These are phyloP conservation scores for Choloepus didactylus DNA, from an alignment of 2,797 vertebrate genomes.

Conservation along the genomic window DNA sequence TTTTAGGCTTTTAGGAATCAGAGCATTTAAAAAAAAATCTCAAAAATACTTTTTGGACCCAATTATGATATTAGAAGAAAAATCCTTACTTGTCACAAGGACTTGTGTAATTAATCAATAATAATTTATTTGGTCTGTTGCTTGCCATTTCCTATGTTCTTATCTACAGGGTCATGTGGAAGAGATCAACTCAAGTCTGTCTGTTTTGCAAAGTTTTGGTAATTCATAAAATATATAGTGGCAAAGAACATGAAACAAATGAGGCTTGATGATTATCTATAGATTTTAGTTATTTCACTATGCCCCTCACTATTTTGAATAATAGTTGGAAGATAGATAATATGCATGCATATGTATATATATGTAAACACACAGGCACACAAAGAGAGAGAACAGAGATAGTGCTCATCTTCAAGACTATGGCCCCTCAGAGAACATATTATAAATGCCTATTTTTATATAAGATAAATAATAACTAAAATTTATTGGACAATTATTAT, in stretches of 20 bases:
- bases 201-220: conserved; percentile 3
- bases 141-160: not conserved
- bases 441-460: not conserved
- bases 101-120: not conserved
- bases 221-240: conserved; percentile 24
- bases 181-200: not conserved
- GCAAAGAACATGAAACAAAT: not conserved
- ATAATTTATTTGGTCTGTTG: not conserved
- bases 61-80: not conserved
- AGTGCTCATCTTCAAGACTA: not conserved
- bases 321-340: not conserved
- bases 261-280: not conserved
- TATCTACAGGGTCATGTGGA: not conserved
- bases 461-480: not conserved
- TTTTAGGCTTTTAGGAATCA: conserved; percentile 7
- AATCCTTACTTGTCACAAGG: not conserved
- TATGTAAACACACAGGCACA: not conserved
- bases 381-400: not conserved
- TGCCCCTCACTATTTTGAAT: not conserved
- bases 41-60: not conserved
- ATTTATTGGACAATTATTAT: not conserved
- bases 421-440: not conserved
- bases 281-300: conserved; percentile 30
- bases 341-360: not conserved
- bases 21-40: not conserved